Evolutionary conservation across 2,797 vertebrate genomes (phyloP), one percentile per base, ranked within the genome.

Genomic region (Argentina silus): DNA sequence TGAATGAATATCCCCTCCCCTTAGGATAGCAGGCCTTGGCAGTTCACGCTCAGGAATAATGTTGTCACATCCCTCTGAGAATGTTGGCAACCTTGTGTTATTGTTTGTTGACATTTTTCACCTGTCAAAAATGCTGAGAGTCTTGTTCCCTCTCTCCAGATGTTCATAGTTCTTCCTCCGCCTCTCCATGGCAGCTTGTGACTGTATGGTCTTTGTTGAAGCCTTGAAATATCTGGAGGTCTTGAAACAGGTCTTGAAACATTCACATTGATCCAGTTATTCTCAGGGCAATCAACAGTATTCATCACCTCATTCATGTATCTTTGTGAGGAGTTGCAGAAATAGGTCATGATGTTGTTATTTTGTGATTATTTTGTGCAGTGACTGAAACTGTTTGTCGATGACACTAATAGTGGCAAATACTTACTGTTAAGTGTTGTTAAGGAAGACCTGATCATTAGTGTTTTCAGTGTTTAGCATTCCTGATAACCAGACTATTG

Each of bases 81-180:
- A 48, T 12, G 27, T 42, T 51, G 44, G 59, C 63, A 70, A 53
- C n/a, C 67, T 76, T 71, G 45, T 14, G 3, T 36, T 53, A 42
- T 69, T 82, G 51, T 48, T 57, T 47, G 11, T 45, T 14, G 23
- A n/a, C 42, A 74, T 78, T 73, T 78, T 51, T 74, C 71, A 60
- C 69, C 72, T 70, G 72, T 70, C 78, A 74, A 67, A 73, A 76
- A 68, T 74, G 51, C 21, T 72, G 0, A 23, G 43, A 66, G 44
- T 61, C 7, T 17, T 69, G 10, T 57, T 43, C 4, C 61, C 47
- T 17, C 17, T n/a, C 66, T 61, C 59, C 59, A 61, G 11, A 36
- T 61, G 59, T 61, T 7, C 27, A 61, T 61, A 61, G 36, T 61
- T 61, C 59, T 27, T 14, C 11, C 57, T 14, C 8, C 11, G 6